A percentile compares a stretch with the other conserved stretches of the same genome.
phyloP scores from a whole-genome alignment of 2,113 vertebrate species.

The Ranitomeya imitator region DNA sequence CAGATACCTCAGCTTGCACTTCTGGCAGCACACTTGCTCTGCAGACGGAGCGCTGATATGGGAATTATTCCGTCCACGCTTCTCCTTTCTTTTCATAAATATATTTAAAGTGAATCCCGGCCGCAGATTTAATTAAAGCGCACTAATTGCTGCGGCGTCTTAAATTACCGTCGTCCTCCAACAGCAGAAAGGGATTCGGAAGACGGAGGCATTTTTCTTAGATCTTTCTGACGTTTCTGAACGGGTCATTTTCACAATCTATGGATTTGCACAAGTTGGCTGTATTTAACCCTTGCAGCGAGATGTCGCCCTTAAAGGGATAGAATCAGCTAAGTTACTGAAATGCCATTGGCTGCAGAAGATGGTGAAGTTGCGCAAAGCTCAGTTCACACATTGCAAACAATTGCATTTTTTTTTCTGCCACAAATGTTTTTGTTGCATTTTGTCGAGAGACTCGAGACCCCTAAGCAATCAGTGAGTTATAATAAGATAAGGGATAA shows the following conservation, averaged over 20 bases:
- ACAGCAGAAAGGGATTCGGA: background rate
- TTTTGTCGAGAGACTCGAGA: too few species aligned
- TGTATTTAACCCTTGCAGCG: background rate
- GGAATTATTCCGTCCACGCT: background rate
- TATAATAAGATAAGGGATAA: too few species aligned
- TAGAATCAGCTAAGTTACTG: background rate
- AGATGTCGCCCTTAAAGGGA: background rate
- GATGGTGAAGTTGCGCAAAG: too few species aligned
- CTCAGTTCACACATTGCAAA: too few species aligned
- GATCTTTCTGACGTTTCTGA: background rate
- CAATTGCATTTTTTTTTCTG: too few species aligned
- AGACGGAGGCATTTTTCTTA: slow-evolving; percentile 30
- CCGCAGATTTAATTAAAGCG: slow-evolving; percentile 46
- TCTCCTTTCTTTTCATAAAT: slow-evolving; percentile 33
- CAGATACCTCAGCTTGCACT: background rate
- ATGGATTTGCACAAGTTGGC: background rate
- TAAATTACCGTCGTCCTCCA: slow-evolving; percentile 29
- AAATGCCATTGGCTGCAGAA: background rate
- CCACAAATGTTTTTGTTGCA: too few species aligned
- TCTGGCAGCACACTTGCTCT: background rate
- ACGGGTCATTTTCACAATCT: background rate
- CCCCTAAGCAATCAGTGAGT: too few species aligned
- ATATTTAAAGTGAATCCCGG: background rate
- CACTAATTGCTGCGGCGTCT: slow-evolving; percentile 19
- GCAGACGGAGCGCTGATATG: slow-evolving; percentile 29